phyloP scores from a whole-genome alignment of 1,140 invertebrate species.

The Drosophila sproati region DNA sequence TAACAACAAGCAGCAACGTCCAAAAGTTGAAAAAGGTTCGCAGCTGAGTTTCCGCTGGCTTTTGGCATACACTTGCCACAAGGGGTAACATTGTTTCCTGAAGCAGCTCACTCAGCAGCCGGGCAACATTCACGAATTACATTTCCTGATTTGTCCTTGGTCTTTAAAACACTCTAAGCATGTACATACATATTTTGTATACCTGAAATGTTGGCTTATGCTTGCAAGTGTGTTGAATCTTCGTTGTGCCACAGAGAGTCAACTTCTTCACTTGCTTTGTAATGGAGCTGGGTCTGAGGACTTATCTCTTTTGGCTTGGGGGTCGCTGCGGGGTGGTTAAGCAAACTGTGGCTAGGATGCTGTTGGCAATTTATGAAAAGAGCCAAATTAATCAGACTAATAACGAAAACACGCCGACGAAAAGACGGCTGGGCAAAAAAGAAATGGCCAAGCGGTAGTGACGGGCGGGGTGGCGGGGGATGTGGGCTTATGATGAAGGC shows the following conservation, averaged over 20 bases:
- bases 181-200: neutral
- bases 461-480: neutral
- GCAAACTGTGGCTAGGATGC: conserved; percentile 70
- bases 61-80: conserved; percentile 20
- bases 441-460: conserved; percentile 39
- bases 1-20: conserved; percentile 15
- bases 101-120: neutral
- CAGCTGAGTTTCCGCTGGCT: conserved; percentile 38
- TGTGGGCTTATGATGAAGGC: conserved; percentile 3
- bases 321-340: neutral
- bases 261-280: conserved; percentile 45
- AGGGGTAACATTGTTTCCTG: neutral
- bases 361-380: conserved; percentile 85
- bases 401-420: conserved; percentile 83
- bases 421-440: conserved; percentile 62
- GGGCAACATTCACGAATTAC: neutral
- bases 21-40: conserved; percentile 74
- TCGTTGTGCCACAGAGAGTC: conserved; percentile 20
- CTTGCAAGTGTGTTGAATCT: conserved; percentile 22
- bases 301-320: conserved; percentile 24
- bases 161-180: too few species aligned
- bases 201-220: neutral
- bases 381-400: conserved; percentile 85
- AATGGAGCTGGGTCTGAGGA: conserved; percentile 42
- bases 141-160: too few species aligned